Percentiles rank a stretch among this genome's conserved stretches.
Conservation (phyloP, 37 sponge, comb jelly and placozoan species). For the Geodia barretti region DNA sequence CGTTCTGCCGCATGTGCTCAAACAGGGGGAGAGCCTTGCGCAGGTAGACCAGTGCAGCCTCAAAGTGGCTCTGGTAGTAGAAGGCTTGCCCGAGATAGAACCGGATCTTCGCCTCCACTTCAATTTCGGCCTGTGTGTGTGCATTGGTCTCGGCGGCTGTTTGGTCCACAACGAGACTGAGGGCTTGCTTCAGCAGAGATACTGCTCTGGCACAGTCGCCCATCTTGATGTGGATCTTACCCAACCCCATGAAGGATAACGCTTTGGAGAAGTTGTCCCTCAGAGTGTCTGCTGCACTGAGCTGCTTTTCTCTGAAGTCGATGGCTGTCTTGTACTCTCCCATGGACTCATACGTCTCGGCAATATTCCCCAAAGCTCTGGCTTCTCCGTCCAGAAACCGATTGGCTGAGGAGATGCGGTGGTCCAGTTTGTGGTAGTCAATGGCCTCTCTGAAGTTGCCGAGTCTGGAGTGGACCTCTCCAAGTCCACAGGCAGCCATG, state of each 20-base stretch:
- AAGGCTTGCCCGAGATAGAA: slow-evolving; percentile 88
- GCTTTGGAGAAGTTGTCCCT: slow-evolving; percentile 67
- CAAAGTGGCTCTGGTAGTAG: slow-evolving; percentile 68
- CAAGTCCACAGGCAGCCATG: slow-evolving; percentile 78
- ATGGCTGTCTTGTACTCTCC: slow-evolving; percentile 79
- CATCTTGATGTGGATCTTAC: slow-evolving; percentile 74
- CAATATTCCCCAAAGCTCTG: slow-evolving; percentile 81
- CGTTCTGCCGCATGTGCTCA: slow-evolving; percentile 67
- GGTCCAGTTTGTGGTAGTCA: slow-evolving; percentile 76
- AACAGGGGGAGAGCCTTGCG: slow-evolving; percentile 75
- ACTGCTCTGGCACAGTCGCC: slow-evolving; percentile 63
- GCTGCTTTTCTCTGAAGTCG: slow-evolving; percentile 74
- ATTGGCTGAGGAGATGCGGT: slow-evolving; percentile 51
- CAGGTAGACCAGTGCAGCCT: slow-evolving; percentile 61
- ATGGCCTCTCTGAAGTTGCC: slow-evolving; percentile 77
- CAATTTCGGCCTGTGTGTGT: slow-evolving; percentile 58
- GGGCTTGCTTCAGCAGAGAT: slow-evolving; percentile 79
- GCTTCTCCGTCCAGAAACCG: slow-evolving; percentile 67
- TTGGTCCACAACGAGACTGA: slow-evolving; percentile 54
- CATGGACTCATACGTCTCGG: slow-evolving; percentile 77
- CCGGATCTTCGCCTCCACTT: slow-evolving; percentile 83
- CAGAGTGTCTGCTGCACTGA: slow-evolving; percentile 56
- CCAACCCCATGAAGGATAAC: slow-evolving; percentile 73
- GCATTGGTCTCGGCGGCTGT: slow-evolving; percentile 3
- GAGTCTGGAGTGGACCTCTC: slow-evolving; percentile 79